A percentile compares a stretch with the other conserved stretches of the same genome.
These are phyloP conservation scores for Oxyruncus cristatus DNA, from an alignment of 2,113 vertebrate genomes.

Conservation along the genomic window DNA sequence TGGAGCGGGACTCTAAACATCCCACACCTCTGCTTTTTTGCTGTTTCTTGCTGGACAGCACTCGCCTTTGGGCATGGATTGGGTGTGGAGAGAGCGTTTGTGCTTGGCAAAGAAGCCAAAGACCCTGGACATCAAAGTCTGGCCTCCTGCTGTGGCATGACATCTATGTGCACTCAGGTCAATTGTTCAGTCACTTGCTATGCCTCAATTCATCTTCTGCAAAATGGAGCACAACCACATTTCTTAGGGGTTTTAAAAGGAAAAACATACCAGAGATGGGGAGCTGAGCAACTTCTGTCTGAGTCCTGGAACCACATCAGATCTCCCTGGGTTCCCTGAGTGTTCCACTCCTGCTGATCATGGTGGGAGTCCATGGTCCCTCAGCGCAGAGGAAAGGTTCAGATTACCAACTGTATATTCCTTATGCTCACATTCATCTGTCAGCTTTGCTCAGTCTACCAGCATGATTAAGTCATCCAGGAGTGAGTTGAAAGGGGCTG, in stretches of 20 bases:
- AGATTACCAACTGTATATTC: neutral
- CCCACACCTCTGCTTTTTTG: neutral
- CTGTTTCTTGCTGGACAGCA: neutral
- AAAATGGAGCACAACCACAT: neutral
- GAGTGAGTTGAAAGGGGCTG: neutral
- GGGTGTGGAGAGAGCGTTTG: neutral
- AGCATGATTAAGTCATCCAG: neutral
- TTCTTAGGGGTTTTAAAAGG: neutral
- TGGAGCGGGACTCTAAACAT: neutral
- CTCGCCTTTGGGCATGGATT: neutral
- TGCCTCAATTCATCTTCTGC: neutral
- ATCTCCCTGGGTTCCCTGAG: neutral
- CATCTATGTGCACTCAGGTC: fast-evolving
- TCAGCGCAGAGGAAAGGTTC: neutral
- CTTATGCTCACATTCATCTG: neutral
- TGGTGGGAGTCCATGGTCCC: neutral
- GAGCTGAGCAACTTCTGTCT: neutral
- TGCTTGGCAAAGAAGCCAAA: neutral
- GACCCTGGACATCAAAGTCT: neutral
- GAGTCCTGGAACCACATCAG: neutral
- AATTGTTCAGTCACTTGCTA: fast-evolving
- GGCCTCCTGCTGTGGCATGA: neutral
- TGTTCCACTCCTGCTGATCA: fast-evolving
- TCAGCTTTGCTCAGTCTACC: neutral
- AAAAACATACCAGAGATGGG: neutral